phyloP scores from a whole-genome alignment of 2,888 invertebrate species.

The Acanthoscelides obtectus region DNA sequence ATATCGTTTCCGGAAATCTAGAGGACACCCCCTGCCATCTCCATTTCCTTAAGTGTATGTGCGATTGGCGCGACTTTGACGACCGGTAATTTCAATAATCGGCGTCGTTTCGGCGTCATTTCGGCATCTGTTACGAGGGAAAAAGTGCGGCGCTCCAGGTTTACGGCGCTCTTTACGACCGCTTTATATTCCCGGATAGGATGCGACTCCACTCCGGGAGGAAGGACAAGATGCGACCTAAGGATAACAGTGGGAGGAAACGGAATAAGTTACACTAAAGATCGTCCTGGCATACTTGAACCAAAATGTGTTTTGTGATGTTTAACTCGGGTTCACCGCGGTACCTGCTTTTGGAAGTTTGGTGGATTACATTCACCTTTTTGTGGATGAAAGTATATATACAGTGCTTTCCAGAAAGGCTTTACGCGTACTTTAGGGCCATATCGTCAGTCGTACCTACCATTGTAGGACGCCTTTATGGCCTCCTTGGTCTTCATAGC shows the following conservation, averaged over 20 bases:
- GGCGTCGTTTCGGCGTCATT: constrained; percentile 27
- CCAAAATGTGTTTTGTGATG: background rate
- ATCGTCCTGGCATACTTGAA: background rate
- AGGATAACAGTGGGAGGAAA: background rate
- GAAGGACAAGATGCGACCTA: background rate
- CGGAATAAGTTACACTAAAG: background rate
- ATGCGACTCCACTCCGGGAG: background rate
- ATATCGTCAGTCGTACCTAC: too few relatives aligned
- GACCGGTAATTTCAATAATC: constrained; percentile 35
- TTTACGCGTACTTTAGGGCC: too few relatives aligned
- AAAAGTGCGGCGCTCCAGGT: constrained; percentile 24
- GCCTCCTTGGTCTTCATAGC: too few relatives aligned
- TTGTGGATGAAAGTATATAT: too few relatives aligned
- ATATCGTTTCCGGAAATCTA: constrained; percentile 1
- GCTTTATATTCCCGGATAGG: background rate
- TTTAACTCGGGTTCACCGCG: too few relatives aligned
- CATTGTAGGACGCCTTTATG: too few relatives aligned
- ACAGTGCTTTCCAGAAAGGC: too few relatives aligned
- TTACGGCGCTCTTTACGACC: constrained; percentile 8
- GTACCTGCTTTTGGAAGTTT: too few relatives aligned
- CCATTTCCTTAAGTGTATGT: constrained; percentile 27
- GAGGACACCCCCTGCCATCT: constrained; percentile 2
- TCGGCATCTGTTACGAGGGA: constrained; percentile 24
- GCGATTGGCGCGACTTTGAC: constrained; percentile 28
- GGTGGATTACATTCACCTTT: too few relatives aligned